Base-by-base conservation (phyloP, 2,113 vertebrate species). In the Phoenicopterus ruber region DNA sequence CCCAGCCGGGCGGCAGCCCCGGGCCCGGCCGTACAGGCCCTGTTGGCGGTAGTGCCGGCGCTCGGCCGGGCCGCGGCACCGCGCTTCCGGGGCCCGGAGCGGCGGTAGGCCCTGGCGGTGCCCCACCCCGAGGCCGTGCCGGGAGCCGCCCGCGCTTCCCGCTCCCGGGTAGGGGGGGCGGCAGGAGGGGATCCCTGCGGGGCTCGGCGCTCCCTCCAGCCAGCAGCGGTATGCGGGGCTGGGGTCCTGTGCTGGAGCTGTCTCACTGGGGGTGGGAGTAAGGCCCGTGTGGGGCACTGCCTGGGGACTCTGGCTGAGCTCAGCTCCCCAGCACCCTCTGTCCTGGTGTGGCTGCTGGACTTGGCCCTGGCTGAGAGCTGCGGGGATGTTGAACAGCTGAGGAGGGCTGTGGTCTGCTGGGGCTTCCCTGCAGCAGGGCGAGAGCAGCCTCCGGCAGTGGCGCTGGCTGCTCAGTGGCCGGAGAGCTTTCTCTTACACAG, bases 381-480 rank as follows among this genome's bases (percentile, higher is more conserved):
- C 1, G 20, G 55, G 47, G 49, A 3, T 14, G 49, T 8, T 3
- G n/a, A 18, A 7, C 15, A 9, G 63, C 73, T 1, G n/a, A 6
- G 71, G 21, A 16, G 20, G 61, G 49, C 67, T n/a, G 46, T 13
- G 69, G 9, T 19, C 28, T 49, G 49, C 73, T 47, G 47, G 31
- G 47, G 19, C 24, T 59, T 18, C 4, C 1, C 26, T 6, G 52
- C 28, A 2, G 49, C 25, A 7, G 38, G 21, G 8, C 0, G 7
- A 38, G 69, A 82, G 54, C 81, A 62, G 81, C 31, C 52, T 82
- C 57, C 8, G 4, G 36, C 1, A 26, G 71, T 34, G 3, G 54
- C 9, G 4, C 63, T 29, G 70, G 26, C 47, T 1, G 54, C n/a
- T 42, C 3, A 1, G 49, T 2, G 17, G 77, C 59, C 3, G 8